These are phyloP conservation scores for Perca flavescens DNA, from an alignment of 2,113 vertebrate genomes.

Conservation along the genomic window DNA sequence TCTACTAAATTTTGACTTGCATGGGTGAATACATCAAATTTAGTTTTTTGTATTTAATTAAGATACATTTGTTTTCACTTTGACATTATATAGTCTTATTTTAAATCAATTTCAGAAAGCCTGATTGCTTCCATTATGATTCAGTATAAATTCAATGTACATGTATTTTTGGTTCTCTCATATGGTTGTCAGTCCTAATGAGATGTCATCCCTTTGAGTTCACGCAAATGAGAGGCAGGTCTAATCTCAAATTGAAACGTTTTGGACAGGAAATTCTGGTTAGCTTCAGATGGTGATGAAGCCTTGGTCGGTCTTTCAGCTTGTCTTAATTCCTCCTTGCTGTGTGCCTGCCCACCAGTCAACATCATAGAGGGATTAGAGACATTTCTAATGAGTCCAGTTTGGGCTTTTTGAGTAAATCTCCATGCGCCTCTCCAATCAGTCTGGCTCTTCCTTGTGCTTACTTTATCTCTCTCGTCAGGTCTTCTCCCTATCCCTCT, in stretches of 20 bases:
- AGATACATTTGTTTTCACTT: slow-evolving; percentile 14
- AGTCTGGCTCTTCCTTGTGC: slow-evolving; percentile 34
- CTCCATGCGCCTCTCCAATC: slow-evolving; percentile 38
- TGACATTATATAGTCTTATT: not conserved
- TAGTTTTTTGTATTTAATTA: slow-evolving; percentile 20
- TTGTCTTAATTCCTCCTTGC: slow-evolving; percentile 46
- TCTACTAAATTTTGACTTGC: slow-evolving; percentile 8
- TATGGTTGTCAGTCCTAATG: not conserved
- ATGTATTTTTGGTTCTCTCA: not conserved
- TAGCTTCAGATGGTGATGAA: slow-evolving; percentile 10
- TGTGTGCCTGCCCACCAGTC: slow-evolving; percentile 37
- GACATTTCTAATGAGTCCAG: slow-evolving; percentile 56
- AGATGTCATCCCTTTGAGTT: not conserved
- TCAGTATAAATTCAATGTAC: not conserved
- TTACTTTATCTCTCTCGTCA: slow-evolving; percentile 57
- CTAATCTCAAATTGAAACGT: slow-evolving; percentile 14
- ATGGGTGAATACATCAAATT: not conserved
- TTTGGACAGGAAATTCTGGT: slow-evolving; percentile 11
- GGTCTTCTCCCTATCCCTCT: slow-evolving; percentile 36
- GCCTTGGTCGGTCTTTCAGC: slow-evolving; percentile 26
- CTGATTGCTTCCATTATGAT: not conserved
- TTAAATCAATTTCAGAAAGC: not conserved
- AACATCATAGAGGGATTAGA: slow-evolving; percentile 58
- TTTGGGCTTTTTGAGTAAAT: slow-evolving; percentile 59
- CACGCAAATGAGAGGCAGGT: not conserved